A percentile compares a stretch with the other conserved stretches of the same genome.
Conservation (phyloP, 2,888 invertebrate species). For the Drosophila rubida region DNA sequence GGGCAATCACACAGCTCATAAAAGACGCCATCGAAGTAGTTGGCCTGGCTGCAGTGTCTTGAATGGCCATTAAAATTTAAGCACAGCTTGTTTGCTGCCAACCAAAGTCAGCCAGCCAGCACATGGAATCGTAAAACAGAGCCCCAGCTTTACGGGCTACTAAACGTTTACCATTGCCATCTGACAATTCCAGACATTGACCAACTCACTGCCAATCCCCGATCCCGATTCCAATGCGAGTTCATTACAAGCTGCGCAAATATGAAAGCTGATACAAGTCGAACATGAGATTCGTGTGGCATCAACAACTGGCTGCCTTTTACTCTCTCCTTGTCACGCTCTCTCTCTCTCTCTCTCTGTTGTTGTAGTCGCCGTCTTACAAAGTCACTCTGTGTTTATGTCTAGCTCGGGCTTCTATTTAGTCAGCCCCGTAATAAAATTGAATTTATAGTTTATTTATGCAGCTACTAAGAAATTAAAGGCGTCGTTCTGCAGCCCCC, state of each 20-base stretch:
- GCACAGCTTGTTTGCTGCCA: slow-evolving; percentile 59
- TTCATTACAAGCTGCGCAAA: slow-evolving; percentile 52
- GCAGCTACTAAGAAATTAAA: slow-evolving; percentile 80
- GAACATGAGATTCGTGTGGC: slow-evolving; percentile 60
- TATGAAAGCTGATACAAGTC: slow-evolving; percentile 61
- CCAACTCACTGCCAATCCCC: slow-evolving; percentile 32
- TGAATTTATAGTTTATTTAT: slow-evolving; percentile 79
- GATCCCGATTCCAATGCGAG: slow-evolving; percentile 11
- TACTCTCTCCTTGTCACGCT: neutral
- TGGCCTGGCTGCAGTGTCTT: slow-evolving; percentile 45
- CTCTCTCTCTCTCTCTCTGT: neutral
- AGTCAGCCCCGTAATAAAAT: slow-evolving; percentile 62
- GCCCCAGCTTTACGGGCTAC: slow-evolving; percentile 54
- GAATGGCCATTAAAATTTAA: slow-evolving; percentile 76
- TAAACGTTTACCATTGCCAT: slow-evolving; percentile 55
- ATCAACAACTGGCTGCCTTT: slow-evolving; percentile 14
- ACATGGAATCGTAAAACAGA: slow-evolving; percentile 50
- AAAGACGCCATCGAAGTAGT: slow-evolving; percentile 61
- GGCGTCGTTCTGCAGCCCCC: slow-evolving; percentile 25
- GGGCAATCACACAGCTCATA: slow-evolving; percentile 77
- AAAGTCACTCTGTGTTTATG: neutral
- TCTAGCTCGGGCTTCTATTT: slow-evolving; percentile 37
- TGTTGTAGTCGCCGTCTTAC: neutral
- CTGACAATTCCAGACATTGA: slow-evolving; percentile 37
- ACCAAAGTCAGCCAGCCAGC: neutral